phyloP scores from a whole-genome alignment of 1,140 invertebrate species.

The Brachionus rotundiformis region DNA sequence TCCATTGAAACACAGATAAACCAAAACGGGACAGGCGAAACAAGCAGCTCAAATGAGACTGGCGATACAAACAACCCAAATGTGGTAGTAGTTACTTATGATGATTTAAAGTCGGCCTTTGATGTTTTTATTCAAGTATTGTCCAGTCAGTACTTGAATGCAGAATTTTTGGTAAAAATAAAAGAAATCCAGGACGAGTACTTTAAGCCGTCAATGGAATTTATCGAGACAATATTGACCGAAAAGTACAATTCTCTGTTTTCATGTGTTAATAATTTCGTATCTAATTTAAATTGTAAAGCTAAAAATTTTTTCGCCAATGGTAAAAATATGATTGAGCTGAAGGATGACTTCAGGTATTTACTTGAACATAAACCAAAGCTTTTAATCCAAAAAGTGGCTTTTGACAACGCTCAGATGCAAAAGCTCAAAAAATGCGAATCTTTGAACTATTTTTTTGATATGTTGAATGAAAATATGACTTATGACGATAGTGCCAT shows the following conservation, averaged over 20 bases:
- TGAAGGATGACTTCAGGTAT: conserved; percentile 17
- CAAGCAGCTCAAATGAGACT: not conserved
- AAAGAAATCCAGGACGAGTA: conserved; percentile 51
- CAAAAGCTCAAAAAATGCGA: conserved; percentile 45
- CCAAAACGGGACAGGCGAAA: not conserved
- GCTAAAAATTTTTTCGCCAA: conserved; percentile 21
- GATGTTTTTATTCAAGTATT: conserved; percentile 46
- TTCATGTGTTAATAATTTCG: conserved; percentile 13
- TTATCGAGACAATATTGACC: conserved; percentile 45
- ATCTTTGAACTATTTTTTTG: conserved; percentile 27
- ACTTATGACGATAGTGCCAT: not conserved
- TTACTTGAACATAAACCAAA: conserved; percentile 34
- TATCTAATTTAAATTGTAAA: conserved; percentile 33
- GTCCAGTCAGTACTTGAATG: conserved; percentile 41
- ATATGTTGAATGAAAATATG: not conserved
- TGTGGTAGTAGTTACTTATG: conserved; percentile 45
- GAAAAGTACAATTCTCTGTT: conserved; percentile 47
- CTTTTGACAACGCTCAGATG: conserved; percentile 27
- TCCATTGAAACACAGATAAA: not conserved
- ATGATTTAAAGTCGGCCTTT: conserved; percentile 46
- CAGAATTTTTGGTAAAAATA: conserved; percentile 45
- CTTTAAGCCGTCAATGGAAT: conserved; percentile 49
- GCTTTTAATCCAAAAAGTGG: conserved; percentile 34
- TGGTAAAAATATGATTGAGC: conserved; percentile 13
- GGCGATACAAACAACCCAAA: not conserved